Conservation (phyloP, 2,113 vertebrate genomes). For the Macaca mulatta region DNA sequence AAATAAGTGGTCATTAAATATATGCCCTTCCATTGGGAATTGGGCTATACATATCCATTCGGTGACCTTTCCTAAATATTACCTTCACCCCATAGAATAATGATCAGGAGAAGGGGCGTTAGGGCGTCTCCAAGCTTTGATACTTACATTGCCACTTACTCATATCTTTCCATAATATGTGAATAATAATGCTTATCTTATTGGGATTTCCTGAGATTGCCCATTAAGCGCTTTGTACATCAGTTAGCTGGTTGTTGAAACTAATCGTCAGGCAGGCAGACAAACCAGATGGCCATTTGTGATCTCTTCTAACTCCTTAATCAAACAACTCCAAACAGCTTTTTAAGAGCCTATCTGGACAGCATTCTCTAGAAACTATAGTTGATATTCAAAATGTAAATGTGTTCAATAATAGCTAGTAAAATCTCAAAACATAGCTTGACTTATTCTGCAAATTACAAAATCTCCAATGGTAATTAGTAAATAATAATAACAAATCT, state of each 20-base stretch:
- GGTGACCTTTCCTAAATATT: background rate
- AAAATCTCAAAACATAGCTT: background rate
- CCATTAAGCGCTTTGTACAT: background rate
- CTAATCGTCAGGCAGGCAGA: background rate
- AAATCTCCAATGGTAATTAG: background rate
- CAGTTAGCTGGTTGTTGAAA: background rate
- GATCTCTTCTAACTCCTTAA: background rate
- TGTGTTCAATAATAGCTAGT: background rate
- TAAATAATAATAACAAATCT: slow-evolving; percentile 8
- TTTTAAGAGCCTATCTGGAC: background rate
- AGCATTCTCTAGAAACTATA: background rate
- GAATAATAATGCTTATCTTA: background rate
- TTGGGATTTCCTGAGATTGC: background rate
- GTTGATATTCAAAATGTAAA: background rate
- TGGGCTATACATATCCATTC: background rate
- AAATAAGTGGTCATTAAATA: background rate
- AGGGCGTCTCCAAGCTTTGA: background rate
- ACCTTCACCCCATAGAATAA: background rate
- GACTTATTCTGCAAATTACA: background rate
- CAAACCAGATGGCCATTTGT: background rate
- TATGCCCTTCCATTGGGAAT: background rate
- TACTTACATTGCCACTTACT: background rate
- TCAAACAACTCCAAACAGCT: background rate
- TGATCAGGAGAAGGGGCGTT: background rate
- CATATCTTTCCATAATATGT: background rate